Conservation (phyloP, 2,113 vertebrate species). For the Antigone vipio region DNA sequence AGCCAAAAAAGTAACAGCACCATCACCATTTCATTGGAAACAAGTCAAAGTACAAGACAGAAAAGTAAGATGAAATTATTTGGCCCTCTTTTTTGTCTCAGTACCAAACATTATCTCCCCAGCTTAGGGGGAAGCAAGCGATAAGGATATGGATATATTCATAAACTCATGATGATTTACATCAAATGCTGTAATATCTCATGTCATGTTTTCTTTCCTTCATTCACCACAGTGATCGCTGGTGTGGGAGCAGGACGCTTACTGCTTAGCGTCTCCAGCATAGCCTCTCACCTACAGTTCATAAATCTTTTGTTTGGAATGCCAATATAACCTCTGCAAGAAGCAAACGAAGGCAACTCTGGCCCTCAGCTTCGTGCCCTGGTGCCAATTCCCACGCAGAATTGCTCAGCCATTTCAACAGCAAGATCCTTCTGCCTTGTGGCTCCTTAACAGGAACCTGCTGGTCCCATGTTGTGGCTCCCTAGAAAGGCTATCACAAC, state of each 20-base stretch:
- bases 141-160: not conserved
- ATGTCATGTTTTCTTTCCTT: not conserved
- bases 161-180: not conserved
- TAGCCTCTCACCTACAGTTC: not conserved
- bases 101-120: not conserved
- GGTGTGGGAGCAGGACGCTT: not conserved
- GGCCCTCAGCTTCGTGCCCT: accelerated
- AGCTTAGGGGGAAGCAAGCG: not conserved
- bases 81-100: not conserved
- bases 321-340: not conserved
- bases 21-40: not conserved
- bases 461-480: not conserved
- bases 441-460: not conserved
- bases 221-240: not conserved
- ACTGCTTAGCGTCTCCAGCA: not conserved
- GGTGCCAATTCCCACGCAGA: not conserved
- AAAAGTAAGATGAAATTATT: not conserved
- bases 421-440: not conserved
- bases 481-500: not conserved
- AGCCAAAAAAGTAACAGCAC: not conserved
- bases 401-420: not conserved
- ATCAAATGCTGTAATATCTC: not conserved
- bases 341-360: not conserved
- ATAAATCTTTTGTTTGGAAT: not conserved
- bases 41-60: not conserved